Evolutionary conservation across 1,140 invertebrate genomes (phyloP).

Genomic region (Drosophila nannoptera): DNA sequence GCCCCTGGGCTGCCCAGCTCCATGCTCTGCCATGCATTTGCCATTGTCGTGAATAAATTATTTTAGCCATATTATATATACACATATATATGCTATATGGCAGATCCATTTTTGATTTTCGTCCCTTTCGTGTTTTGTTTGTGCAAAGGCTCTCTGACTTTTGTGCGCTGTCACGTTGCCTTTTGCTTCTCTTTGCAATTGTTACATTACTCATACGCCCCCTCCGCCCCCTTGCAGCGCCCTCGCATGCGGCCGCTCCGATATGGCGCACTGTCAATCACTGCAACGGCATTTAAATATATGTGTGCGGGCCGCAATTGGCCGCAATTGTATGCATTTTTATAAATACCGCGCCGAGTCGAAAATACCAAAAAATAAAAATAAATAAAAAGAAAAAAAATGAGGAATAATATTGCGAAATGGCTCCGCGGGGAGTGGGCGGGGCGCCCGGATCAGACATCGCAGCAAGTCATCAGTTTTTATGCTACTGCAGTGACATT

Average conservation of each 20-base stretch:
- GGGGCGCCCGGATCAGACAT: slow-evolving; percentile 53
- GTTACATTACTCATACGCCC: slow-evolving; percentile 73
- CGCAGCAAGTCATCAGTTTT: slow-evolving; percentile 73
- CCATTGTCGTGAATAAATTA: slow-evolving; percentile 28
- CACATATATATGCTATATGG: not conserved
- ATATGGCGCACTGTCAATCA: slow-evolving; percentile 71
- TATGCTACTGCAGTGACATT: slow-evolving; percentile 65
- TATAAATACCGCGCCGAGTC: slow-evolving; percentile 44
- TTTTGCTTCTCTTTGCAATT: slow-evolving; percentile 44
- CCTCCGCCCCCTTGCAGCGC: slow-evolving; percentile 11
- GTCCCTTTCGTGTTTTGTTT: not conserved
- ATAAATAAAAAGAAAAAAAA: slow-evolving; percentile 32
- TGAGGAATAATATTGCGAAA: slow-evolving; percentile 19
- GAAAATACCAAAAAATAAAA: slow-evolving; percentile 25
- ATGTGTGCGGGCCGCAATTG: slow-evolving; percentile 27
- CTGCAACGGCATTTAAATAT: slow-evolving; percentile 70
- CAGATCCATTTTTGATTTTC: not conserved
- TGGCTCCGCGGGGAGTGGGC: slow-evolving; percentile 61
- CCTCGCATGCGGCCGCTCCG: slow-evolving; percentile 29
- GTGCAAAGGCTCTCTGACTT: too few relatives aligned
- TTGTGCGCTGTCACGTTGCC: slow-evolving; percentile 1
- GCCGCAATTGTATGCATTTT: slow-evolving; percentile 61
- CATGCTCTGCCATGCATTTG: not conserved
- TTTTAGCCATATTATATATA: slow-evolving; percentile 15
- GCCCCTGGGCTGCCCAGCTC: not conserved